phyloP scores from a whole-genome alignment of 2,113 vertebrate genomes.

The Mystacornis crossleyi region DNA sequence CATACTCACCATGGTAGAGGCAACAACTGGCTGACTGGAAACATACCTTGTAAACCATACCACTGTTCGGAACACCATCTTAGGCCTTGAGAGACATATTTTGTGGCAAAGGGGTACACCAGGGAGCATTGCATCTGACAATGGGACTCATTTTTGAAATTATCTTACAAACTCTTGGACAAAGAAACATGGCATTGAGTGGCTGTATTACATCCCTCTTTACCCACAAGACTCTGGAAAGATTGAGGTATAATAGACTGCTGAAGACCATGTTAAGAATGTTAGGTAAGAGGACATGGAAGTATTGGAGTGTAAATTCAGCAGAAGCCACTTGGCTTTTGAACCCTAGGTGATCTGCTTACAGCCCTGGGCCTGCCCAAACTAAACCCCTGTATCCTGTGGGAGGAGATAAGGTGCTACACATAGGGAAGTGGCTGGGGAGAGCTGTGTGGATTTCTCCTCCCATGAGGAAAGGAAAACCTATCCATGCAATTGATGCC shows the following conservation, averaged over 20 bases:
- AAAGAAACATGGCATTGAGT: not conserved
- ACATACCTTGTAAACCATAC: not conserved
- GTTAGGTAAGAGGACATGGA: too few relatives aligned
- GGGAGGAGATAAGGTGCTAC: not conserved
- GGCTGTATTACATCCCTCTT: not conserved
- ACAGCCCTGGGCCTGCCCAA: not conserved
- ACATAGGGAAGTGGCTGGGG: too few relatives aligned
- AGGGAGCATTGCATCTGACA: not conserved
- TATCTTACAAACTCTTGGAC: not conserved
- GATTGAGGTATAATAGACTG: not conserved
- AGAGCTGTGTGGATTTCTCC: not conserved
- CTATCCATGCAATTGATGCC: rapidly evolving
- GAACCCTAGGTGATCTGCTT: not conserved
- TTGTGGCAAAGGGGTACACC: not conserved
- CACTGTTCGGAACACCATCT: not conserved
- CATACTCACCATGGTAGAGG: too few relatives aligned
- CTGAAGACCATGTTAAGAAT: not conserved
- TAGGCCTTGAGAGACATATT: not conserved
- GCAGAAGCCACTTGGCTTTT: not conserved
- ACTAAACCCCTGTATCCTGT: not conserved
- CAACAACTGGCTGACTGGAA: not conserved
- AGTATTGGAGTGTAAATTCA: not conserved
- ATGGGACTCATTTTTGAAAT: not conserved
- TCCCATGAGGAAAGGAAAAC: not conserved
- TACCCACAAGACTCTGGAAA: not conserved